Evolutionary conservation across 2,113 vertebrate genomes (phyloP), one percentile per base, ranked within the genome.

Genomic region (Arvicanthis niloticus): DNA sequence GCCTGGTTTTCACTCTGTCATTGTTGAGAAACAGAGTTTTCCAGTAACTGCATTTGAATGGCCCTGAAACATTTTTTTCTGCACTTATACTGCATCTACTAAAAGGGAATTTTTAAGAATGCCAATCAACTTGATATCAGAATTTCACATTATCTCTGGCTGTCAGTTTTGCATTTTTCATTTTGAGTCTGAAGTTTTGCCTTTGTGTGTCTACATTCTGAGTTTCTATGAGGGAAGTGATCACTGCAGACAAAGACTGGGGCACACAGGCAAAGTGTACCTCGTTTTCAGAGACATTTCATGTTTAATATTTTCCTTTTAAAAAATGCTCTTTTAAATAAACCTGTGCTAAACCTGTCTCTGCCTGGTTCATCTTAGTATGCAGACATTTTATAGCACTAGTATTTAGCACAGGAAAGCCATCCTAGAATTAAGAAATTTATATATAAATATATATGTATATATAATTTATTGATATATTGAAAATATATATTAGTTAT

Each of bases 41-140:
- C 84, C 12, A 56, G 2, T 70, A 94, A 75, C 21, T 82, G 48
- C 91, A 80, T 96, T 92, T 95, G 96, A 91, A 90, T 94, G 34
- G 53, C 31, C 70, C 40, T 37, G 73, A 93, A 92, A 95, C 37
- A 95, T 75, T 88, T 51, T n/a, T 62, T 42, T 21, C 11, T 53
- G 58, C 62, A 82, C 92, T 76, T 85, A 60, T 70, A 96, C 76
- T 94, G 37, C 56, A 86, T 51, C 91, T 93, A 19, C 90, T 93
- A 89, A 77, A 56, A 95, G 53, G 42, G 26, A 88, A 19, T 26
- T 65, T 73, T 37, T 40, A 89, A 42, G 60, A 40, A 67, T 68
- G 37, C 62, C 58, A 78, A 65, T 86, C 45, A 94, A 37, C 87
- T 82, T 94, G 67, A 86, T 19, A 77, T 81, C 37, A 73, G 16